phyloP scores from a whole-genome alignment of 2,113 vertebrate genomes.

The Oreochromis niloticus region DNA sequence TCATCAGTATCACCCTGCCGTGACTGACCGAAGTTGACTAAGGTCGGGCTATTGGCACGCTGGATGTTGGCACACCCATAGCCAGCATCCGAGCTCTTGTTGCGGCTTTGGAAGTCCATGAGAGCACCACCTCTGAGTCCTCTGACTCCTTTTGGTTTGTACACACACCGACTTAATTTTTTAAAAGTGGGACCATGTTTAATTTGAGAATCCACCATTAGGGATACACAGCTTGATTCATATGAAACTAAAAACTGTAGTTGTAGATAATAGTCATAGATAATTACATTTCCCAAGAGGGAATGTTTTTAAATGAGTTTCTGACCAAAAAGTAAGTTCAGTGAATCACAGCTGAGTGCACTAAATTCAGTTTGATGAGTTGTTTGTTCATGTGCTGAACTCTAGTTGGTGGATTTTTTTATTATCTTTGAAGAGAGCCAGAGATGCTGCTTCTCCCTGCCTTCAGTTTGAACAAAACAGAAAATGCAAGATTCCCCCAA shows the following conservation, averaged over 20 bases:
- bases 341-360: background rate
- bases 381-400: background rate
- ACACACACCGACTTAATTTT: background rate
- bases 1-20: background rate
- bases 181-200: background rate
- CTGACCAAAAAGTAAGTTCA: background rate
- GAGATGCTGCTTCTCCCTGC: background rate
- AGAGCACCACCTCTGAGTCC: background rate
- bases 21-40: background rate
- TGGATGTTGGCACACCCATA: background rate
- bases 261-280: background rate
- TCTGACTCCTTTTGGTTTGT: background rate
- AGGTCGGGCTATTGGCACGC: background rate
- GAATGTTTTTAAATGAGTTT: background rate
- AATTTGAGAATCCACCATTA: background rate
- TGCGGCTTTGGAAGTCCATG: accelerated
- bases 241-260: background rate
- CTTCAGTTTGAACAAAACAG: background rate
- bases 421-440: background rate
- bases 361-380: background rate
- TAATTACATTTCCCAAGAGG: background rate
- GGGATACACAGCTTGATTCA: background rate
- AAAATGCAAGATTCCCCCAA: background rate
- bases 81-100: background rate
- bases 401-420: accelerated